Evolutionary conservation across 1,140 invertebrate species (phyloP).

Genomic region (Drosophila tsacasi): DNA sequence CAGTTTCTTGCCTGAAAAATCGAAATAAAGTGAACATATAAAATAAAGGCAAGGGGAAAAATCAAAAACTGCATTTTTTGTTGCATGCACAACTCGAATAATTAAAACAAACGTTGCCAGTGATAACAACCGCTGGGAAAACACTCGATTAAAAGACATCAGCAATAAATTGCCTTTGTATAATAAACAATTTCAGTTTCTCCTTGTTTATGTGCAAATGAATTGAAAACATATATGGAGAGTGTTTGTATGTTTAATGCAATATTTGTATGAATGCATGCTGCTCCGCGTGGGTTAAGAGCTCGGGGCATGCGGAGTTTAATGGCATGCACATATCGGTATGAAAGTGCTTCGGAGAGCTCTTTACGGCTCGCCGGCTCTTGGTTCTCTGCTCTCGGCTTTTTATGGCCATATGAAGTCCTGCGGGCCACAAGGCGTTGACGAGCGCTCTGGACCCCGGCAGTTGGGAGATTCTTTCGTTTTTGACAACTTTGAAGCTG

Average conservation of each 20-base stretch:
- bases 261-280: constrained; percentile 45
- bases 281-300: constrained; percentile 21
- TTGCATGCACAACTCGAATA: constrained; percentile 53
- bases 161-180: constrained; percentile 68
- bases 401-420: constrained; percentile 37
- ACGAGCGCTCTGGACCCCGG: constrained; percentile 34
- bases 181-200: constrained; percentile 60
- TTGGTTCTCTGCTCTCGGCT: constrained; percentile 6
- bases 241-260: constrained; percentile 39
- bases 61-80: constrained; percentile 22
- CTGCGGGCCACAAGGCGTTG: constrained; percentile 42
- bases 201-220: constrained; percentile 61
- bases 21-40: constrained; percentile 6
- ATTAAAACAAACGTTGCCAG: constrained; percentile 72
- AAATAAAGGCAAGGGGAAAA: constrained; percentile 21
- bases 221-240: constrained; percentile 63
- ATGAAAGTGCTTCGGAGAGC: constrained; percentile 47
- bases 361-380: constrained; percentile 43
- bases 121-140: constrained; percentile 52
- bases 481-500: constrained; percentile 41
- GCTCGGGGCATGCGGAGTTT: constrained; percentile 38
- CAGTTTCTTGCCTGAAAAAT: neutral
- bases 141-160: constrained; percentile 66
- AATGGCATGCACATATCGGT: constrained; percentile 44
- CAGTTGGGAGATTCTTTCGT: constrained; percentile 38